Percentiles rank a stretch among this genome's conserved stretches.
phyloP scores from a whole-genome alignment of 2,797 vertebrate genomes.

The Podarcis lilfordi region DNA sequence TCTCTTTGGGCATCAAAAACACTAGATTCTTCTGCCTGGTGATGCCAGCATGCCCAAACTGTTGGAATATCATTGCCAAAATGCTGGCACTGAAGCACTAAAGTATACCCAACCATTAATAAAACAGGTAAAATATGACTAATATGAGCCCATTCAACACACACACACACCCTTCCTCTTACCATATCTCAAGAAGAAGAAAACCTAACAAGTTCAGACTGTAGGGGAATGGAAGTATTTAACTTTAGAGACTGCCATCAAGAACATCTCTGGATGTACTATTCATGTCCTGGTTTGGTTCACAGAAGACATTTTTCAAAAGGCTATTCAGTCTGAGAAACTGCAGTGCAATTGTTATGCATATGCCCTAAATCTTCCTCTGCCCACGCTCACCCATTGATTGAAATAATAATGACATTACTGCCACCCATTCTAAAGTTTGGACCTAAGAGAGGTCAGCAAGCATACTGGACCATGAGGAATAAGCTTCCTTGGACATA shows the following conservation, averaged over 20 bases:
- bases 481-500: background rate
- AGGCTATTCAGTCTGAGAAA: background rate
- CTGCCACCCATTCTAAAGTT: background rate
- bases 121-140: background rate
- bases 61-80: background rate
- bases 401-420: background rate
- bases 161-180: background rate
- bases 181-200: background rate
- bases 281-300: background rate
- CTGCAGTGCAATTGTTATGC: background rate
- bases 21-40: background rate
- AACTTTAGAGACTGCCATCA: background rate
- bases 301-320: background rate
- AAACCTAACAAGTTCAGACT: background rate
- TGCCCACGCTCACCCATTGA: background rate
- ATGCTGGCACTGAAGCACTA: background rate
- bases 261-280: background rate
- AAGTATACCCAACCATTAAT: background rate
- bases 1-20: background rate
- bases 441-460: background rate
- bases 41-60: background rate
- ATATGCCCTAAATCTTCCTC: too few relatives aligned
- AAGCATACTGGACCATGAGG: background rate
- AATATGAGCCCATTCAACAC: background rate
- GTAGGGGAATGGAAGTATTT: background rate